Conservation (phyloP, 2,113 vertebrate genomes). For the Apodemus speciosus region DNA sequence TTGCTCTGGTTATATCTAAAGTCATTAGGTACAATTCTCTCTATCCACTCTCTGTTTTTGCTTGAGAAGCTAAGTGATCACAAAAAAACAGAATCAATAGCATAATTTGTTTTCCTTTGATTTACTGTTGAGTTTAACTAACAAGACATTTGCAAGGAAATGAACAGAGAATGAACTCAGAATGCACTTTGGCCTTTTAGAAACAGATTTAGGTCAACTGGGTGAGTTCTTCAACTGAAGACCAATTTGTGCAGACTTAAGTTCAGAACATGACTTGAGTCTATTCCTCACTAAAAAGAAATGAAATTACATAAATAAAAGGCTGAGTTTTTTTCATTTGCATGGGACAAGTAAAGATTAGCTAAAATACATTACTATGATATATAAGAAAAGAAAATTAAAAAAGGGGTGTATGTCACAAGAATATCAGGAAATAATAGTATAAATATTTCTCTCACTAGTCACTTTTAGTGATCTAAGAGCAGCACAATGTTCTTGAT, state of each 20-base stretch:
- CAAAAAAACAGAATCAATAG: background rate
- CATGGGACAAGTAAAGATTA: background rate
- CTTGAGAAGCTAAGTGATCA: background rate
- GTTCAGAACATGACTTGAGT: background rate
- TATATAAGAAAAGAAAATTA: background rate
- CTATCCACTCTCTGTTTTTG: background rate
- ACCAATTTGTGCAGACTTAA: background rate
- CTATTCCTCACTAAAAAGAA: background rate
- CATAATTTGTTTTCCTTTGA: background rate
- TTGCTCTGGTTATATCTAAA: background rate
- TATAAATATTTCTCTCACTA: background rate
- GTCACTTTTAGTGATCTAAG: background rate
- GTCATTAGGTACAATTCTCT: background rate
- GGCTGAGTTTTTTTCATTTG: background rate
- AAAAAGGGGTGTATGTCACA: background rate
- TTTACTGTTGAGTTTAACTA: conserved; percentile 1
- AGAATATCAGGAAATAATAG: background rate
- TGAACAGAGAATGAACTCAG: background rate
- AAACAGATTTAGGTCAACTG: background rate
- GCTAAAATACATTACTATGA: background rate
- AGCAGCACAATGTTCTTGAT: background rate
- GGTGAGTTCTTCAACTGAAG: background rate
- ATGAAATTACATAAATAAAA: background rate
- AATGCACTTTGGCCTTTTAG: background rate
- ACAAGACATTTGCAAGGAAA: background rate